Percentiles rank a stretch among this genome's conserved stretches.
Conservation (phyloP, 2,888 invertebrate species). For the Lycocerus yunnanus region DNA sequence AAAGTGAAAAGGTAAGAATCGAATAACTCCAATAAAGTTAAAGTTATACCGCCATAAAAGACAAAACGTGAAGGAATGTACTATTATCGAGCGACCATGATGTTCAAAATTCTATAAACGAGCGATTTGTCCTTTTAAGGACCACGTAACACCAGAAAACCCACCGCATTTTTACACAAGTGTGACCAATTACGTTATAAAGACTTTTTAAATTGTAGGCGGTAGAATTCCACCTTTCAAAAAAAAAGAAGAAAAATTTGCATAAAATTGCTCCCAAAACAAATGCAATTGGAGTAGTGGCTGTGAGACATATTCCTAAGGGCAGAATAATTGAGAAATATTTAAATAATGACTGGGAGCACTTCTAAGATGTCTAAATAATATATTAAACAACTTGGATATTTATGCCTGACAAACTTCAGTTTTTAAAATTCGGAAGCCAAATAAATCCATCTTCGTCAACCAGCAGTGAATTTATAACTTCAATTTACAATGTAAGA, state of each 20-base stretch:
- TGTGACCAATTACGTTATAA: conserved; percentile 3
- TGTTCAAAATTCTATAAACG: conserved; percentile 1
- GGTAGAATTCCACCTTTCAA: background rate
- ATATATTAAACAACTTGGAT: background rate
- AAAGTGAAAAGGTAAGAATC: conserved; percentile 4
- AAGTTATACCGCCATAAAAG: conserved; percentile 21
- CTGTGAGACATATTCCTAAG: background rate
- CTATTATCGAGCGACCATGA: conserved; percentile 6
- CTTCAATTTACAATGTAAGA: background rate
- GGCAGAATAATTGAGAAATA: background rate
- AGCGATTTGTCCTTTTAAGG: conserved; percentile 17
- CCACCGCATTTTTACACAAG: background rate
- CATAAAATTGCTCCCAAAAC: too few species aligned
- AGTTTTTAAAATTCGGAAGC: background rate
- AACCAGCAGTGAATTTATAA: background rate
- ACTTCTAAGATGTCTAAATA: background rate
- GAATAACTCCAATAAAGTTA: conserved; percentile 20
- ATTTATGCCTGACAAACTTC: background rate
- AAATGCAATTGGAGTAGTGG: too few species aligned
- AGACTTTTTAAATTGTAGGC: background rate
- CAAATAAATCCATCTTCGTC: background rate
- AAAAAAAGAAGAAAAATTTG: background rate
- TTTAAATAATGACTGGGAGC: background rate
- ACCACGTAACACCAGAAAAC: conserved; percentile 6
- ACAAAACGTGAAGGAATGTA: conserved; percentile 17